Conservation (phyloP, 2,888 invertebrate genomes). For the Clostera curtula region DNA sequence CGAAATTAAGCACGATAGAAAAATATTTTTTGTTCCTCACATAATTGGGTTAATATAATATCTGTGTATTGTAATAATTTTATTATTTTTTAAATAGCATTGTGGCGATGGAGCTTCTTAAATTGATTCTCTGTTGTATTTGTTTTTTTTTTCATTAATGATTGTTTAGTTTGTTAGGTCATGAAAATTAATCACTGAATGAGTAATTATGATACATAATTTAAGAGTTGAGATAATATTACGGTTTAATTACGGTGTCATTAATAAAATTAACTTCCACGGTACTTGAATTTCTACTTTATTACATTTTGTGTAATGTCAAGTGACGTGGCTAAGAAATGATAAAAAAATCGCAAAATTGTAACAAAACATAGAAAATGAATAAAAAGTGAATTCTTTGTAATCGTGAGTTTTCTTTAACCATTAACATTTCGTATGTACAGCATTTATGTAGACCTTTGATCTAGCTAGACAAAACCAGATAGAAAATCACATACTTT, state of each 20-base stretch:
- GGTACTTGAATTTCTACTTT: conserved; percentile 69
- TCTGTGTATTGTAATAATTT: conserved; percentile 37
- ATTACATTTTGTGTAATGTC: conserved; percentile 68
- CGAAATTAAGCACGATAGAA: conserved; percentile 36
- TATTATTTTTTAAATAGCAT: conserved; percentile 45
- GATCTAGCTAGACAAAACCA: too few species aligned
- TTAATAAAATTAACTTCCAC: conserved; percentile 71
- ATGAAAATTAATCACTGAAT: conserved; percentile 60
- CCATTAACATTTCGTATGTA: not conserved
- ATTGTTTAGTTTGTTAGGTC: conserved; percentile 59
- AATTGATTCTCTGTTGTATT: conserved; percentile 45
- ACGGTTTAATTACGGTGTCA: conserved; percentile 65
- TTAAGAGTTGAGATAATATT: conserved; percentile 62
- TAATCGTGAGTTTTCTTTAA: conserved; percentile 49
- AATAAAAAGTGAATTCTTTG: conserved; percentile 72
- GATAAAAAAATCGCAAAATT: conserved; percentile 70
- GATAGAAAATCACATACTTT: too few species aligned
- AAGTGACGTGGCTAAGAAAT: conserved; percentile 60
- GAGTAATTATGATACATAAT: conserved; percentile 61
- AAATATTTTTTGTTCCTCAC: conserved; percentile 38
- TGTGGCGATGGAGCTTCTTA: conserved; percentile 42
- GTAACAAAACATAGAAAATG: conserved; percentile 68
- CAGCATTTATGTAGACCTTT: too few species aligned
- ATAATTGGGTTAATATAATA: conserved; percentile 33
- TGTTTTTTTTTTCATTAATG: conserved; percentile 47